Conservation (phyloP, 2,797 vertebrate genomes). For the Eupleurogrammus muticus region DNA sequence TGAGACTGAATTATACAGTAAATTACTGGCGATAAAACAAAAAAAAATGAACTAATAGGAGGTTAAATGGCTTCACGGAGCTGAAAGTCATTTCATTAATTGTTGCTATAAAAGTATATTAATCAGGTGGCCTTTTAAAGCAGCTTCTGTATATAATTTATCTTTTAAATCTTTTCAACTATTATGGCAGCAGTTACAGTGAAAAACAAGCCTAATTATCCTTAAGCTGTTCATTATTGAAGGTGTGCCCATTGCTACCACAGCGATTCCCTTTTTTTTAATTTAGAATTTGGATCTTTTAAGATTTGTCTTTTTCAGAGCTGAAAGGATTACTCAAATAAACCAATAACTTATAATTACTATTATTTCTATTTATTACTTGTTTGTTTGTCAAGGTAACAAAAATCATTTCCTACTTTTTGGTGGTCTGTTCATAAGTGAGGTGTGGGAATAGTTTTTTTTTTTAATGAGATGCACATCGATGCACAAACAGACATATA, state of each 20-base stretch:
- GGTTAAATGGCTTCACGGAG: neutral
- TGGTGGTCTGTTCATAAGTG: neutral
- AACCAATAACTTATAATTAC: too few relatives aligned
- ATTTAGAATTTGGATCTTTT: too few relatives aligned
- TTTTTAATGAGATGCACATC: constrained; percentile 19
- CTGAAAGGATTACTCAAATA: neutral
- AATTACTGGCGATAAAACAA: neutral
- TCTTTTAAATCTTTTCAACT: too few relatives aligned
- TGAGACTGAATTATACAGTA: neutral
- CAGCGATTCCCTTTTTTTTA: too few relatives aligned
- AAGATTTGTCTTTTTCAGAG: neutral
- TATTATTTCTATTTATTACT: too few relatives aligned
- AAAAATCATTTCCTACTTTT: too few relatives aligned
- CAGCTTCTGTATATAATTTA: neutral
- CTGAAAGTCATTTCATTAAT: neutral
- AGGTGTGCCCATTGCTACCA: too few relatives aligned
- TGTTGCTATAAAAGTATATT: neutral
- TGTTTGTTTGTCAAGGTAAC: too few relatives aligned
- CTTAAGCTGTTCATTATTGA: too few relatives aligned
- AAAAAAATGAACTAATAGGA: neutral
- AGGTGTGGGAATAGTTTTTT: neutral
- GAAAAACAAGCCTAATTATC: too few relatives aligned
- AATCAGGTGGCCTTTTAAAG: neutral
- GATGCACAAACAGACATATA: constrained; percentile 1
- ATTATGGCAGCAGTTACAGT: too few relatives aligned